Base-by-base conservation (phyloP, 2,113 vertebrate genomes). In the Otis tarda region DNA sequence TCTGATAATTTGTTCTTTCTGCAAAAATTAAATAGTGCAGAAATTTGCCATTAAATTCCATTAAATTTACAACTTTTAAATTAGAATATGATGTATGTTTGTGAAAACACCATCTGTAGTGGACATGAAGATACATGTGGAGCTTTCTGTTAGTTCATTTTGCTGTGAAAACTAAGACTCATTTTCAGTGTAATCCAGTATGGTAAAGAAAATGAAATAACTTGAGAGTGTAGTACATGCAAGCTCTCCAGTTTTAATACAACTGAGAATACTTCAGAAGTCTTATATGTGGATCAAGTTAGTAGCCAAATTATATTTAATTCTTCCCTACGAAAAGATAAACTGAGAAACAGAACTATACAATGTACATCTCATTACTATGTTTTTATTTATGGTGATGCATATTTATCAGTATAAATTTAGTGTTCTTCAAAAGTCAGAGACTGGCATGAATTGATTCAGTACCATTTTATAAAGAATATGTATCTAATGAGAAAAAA, bases 1-100 rank as follows among this genome's bases (percentile, higher is more conserved):
- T 98, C 74, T 95, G 94, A 64, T 90, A 98, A 97, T 96, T 87
- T 94, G 96, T 98, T 97, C 98, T 98, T 98, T 98, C 91, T 71
- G 87, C 33, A 83, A 47, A 90, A 90, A 52, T 73, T 25, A 71
- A 68, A 68, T 49, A 45, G 19, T 71, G 25, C 33, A 52, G 35
- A 95, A 88, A 80, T 73, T 76, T 88, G 23, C 22, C 18, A 41
- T 37, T 93, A 68, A 85, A 80, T 96, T 98, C 97, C 95, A 96
- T 97, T 96, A 93, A 95, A 94, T 98, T 97, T 95, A 96, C 45
- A 89, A 83, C 12, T 61, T 87, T 96, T 91, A 27, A 92, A 80
- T 85, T 43, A 69, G 95, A 55, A 67, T 78, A 83, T 39, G 5
- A 28, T 88, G 43, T 60, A 71, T 89, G 61, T 92, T 96, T 95